phyloP scores from a whole-genome alignment of 2,797 vertebrate species.

The Aythya fuligula region DNA sequence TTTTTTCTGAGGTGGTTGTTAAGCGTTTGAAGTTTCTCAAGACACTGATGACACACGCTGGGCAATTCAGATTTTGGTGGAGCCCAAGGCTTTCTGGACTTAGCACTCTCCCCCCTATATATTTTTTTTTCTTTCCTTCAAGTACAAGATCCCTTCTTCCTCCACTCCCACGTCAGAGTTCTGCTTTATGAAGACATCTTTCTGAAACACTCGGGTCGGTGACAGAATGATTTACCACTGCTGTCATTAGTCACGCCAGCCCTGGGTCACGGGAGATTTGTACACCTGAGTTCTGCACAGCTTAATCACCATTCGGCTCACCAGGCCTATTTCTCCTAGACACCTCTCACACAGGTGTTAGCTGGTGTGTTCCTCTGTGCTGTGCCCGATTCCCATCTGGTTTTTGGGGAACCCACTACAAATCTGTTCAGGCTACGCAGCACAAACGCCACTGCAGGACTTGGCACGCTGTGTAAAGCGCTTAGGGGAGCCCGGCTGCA shows the following conservation, averaged over 20 bases:
- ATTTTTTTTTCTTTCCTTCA: neutral
- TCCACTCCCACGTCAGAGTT: neutral
- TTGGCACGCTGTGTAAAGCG: rapidly evolving
- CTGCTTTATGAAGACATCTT: neutral
- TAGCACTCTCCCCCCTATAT: neutral
- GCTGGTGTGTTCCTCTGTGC: neutral
- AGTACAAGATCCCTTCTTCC: neutral
- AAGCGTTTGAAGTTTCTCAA: neutral
- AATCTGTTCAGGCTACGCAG: neutral
- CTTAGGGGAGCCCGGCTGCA: neutral
- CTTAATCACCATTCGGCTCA: neutral
- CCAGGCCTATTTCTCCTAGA: neutral
- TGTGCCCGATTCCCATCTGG: neutral
- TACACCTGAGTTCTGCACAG: neutral
- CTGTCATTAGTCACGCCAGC: neutral
- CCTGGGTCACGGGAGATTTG: neutral
- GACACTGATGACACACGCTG: neutral
- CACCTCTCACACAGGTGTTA: neutral
- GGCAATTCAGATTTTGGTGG: neutral
- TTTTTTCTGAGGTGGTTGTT: neutral
- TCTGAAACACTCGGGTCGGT: neutral
- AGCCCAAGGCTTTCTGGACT: neutral
- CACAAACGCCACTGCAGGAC: neutral
- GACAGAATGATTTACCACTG: neutral
- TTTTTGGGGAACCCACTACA: neutral